Evolutionary conservation across 2,113 vertebrate species (phyloP), one percentile per base, ranked within the genome.

Genomic region (Gobiocypris rarus): DNA sequence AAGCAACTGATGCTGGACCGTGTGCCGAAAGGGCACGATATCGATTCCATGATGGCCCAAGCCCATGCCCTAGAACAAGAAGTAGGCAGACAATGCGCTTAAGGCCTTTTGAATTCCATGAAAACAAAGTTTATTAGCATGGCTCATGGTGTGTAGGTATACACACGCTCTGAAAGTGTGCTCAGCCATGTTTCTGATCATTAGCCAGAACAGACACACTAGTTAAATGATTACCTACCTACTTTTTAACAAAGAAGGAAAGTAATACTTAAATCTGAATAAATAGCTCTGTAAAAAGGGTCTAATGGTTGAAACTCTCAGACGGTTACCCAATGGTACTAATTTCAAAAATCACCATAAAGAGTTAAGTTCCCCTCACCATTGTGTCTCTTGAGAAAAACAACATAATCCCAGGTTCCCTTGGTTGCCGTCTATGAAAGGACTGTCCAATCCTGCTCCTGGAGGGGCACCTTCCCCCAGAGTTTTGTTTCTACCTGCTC

Each of bases 1-100:
- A 96, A 93, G 6, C 94, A 97, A 84, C 65, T 92, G 87, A 95
- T 95, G 94, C 58, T 94, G 0, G 91, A 94, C 24, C 91, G 93
- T 52, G 88, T 94, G n/a, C 94, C 94, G 73, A 95, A 95, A 91
- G 93, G 93, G 65, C 93, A 93, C 5, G 94, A 95, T 88, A 90
- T 94, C 0, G 93, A 95, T 43, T 89, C 92, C 84, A 93, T 95
- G 94, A 91, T 95, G 92, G 90, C 91, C 41, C 93, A 95, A 73
- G 94, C 92, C 31, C 94, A 95, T 7, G 91, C 91, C 41, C 91
- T 95, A 9, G 93, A 94, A 71, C 92, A 95, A 52, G 94, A 95
- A 93, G 94, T 95, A 86, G 31, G 61, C 26, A 19, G 34, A 41
- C 67, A 41, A n/a, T 41, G 9, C 19, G 8, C 63, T 26, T 19